These are phyloP conservation scores for Danio kyathit DNA, from an alignment of 2,797 vertebrate species.

Conservation along the genomic window DNA sequence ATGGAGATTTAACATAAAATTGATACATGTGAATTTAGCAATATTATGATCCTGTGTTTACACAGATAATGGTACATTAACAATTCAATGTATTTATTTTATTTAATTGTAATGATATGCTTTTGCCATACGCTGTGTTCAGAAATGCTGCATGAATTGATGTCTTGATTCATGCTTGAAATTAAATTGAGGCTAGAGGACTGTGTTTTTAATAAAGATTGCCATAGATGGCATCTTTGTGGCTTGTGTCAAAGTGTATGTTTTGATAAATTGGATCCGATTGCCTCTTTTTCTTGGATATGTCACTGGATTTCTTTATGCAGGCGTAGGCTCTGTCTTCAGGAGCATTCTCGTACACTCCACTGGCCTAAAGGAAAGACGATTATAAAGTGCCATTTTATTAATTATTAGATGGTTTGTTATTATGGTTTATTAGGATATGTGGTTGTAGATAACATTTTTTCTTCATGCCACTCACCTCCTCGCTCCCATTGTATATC, in stretches of 20 bases:
- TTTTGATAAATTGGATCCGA: slow-evolving; percentile 16
- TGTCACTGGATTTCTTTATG: not conserved
- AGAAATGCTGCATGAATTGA: not conserved
- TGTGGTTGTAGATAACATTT: not conserved
- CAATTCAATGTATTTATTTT: too few relatives aligned
- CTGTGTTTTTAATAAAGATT: not conserved
- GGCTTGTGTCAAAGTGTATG: not conserved
- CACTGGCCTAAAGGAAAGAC: not conserved
- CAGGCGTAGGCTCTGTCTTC: not conserved
- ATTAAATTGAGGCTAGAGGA: not conserved
- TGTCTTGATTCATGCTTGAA: too few relatives aligned
- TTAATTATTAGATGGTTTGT: not conserved
- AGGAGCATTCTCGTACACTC: not conserved
- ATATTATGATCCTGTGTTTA: too few relatives aligned
- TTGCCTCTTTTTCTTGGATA: not conserved
- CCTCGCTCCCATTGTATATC: not conserved
- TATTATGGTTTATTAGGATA: not conserved
- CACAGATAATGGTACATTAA: too few relatives aligned
- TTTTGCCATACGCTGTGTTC: not conserved
- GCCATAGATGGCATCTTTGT: not conserved
- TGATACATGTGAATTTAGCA: too few relatives aligned
- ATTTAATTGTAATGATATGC: too few relatives aligned
- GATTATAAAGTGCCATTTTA: not conserved
- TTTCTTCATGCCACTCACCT: slow-evolving; percentile 5
- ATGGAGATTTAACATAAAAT: too few relatives aligned